These are phyloP conservation scores for Sesamia inferens DNA, from an alignment of 2,888 invertebrate genomes.

Conservation along the genomic window DNA sequence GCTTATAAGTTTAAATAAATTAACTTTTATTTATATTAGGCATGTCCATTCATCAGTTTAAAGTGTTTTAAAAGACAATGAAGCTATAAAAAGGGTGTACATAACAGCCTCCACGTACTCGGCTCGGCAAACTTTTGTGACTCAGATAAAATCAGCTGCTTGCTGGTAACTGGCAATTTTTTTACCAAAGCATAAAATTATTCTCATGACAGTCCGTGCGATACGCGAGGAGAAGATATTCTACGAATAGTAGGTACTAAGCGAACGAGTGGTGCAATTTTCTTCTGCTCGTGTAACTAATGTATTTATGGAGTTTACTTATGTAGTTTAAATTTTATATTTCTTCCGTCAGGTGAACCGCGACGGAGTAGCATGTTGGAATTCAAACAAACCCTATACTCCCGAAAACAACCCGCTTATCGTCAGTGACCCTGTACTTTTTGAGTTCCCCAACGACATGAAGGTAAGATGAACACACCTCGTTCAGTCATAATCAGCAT, in stretches of 20 bases:
- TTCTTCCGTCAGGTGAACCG: slow-evolving; percentile 89
- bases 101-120: neutral
- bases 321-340: neutral
- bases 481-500: no score
- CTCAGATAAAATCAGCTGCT: neutral
- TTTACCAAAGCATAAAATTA: neutral
- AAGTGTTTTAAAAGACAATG: neutral
- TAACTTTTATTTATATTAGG: neutral
- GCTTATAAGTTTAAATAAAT: neutral
- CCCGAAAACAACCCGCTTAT: slow-evolving; percentile 92
- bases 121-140: neutral
- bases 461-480: slow-evolving; percentile 83
- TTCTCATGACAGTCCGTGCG: neutral
- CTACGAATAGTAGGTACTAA: neutral
- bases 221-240: neutral
- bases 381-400: slow-evolving; percentile 91
- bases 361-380: slow-evolving; percentile 95
- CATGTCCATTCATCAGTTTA: slow-evolving; percentile 1
- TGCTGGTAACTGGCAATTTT: neutral
- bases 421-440: slow-evolving; percentile 91
- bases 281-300: no score
- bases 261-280: no score
- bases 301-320: neutral
- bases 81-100: neutral
- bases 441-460: slow-evolving; percentile 95